These are phyloP conservation scores for Callosobruchus maculatus DNA, from an alignment of 2,888 invertebrate species.

Conservation along the genomic window DNA sequence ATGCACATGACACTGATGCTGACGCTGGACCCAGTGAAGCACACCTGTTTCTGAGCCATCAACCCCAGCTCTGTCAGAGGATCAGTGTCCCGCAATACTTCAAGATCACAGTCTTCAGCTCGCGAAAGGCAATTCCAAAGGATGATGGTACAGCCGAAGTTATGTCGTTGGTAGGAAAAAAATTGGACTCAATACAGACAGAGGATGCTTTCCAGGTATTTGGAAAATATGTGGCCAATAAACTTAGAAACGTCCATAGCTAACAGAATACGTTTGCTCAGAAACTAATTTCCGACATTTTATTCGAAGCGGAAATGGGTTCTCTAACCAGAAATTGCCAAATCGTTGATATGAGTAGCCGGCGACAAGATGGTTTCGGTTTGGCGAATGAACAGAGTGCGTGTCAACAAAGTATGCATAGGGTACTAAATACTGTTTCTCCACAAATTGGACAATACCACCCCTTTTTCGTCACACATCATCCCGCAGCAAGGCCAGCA, in stretches of 20 bases:
- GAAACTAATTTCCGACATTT: constrained; percentile 10
- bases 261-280: constrained; percentile 5
- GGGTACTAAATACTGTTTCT: neutral
- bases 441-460: constrained; percentile 5
- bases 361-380: constrained; percentile 5
- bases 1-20: neutral
- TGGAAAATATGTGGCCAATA: constrained; percentile 6
- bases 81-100: neutral
- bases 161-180: neutral
- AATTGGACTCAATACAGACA: neutral
- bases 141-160: constrained; percentile 1
- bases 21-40: neutral
- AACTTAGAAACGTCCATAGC: constrained; percentile 1
- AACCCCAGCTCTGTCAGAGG: neutral
- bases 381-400: neutral
- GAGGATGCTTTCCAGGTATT: neutral
- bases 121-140: neutral
- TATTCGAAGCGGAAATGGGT: constrained; percentile 5
- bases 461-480: too few relatives aligned
- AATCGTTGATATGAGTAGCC: constrained; percentile 7
- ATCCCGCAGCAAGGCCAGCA: constrained; percentile 8
- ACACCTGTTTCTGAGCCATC: neutral
- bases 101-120: neutral
- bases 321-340: constrained; percentile 4
- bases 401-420: neutral